A percentile compares a stretch with the other conserved stretches of the same genome.
Evolutionary conservation across 2,113 vertebrate species (phyloP).

Genomic region (Halcyon senegalensis): DNA sequence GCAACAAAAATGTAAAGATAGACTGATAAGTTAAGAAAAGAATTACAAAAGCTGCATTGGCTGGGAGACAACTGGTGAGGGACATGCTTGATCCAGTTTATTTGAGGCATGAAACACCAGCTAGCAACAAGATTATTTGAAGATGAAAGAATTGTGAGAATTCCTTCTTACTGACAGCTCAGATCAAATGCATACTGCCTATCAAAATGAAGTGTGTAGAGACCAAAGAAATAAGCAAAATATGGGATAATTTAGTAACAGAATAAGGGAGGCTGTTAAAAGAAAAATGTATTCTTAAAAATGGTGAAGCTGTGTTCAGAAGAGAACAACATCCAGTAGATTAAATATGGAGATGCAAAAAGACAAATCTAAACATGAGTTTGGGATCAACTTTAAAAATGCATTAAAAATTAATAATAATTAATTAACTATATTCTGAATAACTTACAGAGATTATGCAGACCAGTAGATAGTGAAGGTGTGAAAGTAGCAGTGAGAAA

Average conservation of each 20-base stretch:
- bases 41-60: constrained; percentile 6
- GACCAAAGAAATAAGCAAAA: background rate
- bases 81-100: background rate
- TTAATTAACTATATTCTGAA: background rate
- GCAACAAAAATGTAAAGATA: background rate
- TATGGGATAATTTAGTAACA: background rate
- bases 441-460: background rate
- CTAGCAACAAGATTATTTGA: background rate
- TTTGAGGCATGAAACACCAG: background rate
- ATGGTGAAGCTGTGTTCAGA: background rate
- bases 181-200: background rate
- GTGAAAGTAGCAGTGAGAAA: background rate
- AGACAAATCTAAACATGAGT: background rate
- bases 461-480: background rate
- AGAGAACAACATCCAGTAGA: background rate
- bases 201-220: background rate
- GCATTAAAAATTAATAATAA: background rate
- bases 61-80: background rate
- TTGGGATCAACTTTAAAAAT: background rate
- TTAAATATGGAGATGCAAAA: background rate
- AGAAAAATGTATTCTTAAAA: background rate
- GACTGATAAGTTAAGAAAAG: constrained; percentile 1
- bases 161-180: background rate
- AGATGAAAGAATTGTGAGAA: constrained; percentile 7
- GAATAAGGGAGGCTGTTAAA: background rate